Evolutionary conservation across 2,797 vertebrate genomes (phyloP).

Genomic region (Pangasius sanitwongsei): DNA sequence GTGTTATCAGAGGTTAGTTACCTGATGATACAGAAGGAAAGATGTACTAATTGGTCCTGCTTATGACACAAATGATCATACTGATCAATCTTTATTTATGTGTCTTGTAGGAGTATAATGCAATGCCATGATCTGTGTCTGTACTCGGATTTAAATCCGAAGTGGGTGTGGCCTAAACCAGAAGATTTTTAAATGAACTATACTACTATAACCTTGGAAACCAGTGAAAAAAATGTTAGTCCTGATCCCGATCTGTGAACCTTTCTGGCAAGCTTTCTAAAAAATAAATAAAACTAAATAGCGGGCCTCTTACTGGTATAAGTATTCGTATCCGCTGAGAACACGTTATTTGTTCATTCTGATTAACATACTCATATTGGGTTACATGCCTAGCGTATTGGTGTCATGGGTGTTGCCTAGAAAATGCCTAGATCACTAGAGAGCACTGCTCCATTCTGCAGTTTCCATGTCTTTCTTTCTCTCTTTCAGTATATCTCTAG

Average conservation of each 20-base stretch:
- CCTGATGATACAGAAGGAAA: not conserved
- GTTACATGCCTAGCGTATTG: not conserved
- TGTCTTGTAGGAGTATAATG: not conserved
- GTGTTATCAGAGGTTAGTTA: not conserved
- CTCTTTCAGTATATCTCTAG: conserved; percentile 29
- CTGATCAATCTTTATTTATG: not conserved
- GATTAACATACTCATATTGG: not conserved
- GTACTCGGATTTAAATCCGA: not conserved
- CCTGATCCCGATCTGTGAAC: not conserved
- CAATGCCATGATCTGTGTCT: not conserved
- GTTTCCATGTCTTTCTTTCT: not conserved
- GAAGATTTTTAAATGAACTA: not conserved
- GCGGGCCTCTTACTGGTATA: too few relatives aligned
- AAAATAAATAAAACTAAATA: not conserved
- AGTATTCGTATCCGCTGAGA: not conserved
- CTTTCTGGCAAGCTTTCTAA: not conserved
- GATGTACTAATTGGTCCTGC: not conserved
- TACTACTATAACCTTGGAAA: not conserved
- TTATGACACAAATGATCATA: not conserved
- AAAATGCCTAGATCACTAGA: conserved; percentile 11
- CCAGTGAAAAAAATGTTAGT: not conserved
- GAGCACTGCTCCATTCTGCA: conserved; percentile 31
- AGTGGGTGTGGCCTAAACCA: not conserved
- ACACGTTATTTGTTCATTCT: not conserved
- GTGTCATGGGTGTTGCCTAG: not conserved